Base-by-base conservation (phyloP, 92 coral and sea anemone species). In the Montipora capitata region DNA sequence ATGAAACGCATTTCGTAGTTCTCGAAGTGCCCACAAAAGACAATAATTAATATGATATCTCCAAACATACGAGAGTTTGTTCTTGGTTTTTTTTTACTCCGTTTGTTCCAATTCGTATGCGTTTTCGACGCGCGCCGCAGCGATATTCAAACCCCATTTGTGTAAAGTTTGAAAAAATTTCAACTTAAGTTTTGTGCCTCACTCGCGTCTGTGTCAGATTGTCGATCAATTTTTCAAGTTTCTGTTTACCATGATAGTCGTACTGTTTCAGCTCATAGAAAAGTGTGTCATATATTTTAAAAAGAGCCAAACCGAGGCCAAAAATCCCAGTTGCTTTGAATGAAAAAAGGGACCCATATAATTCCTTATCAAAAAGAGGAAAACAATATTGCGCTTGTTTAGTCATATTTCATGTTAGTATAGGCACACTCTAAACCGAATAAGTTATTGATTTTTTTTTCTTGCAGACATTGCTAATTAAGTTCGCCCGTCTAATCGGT, bases 361-460 rank as follows among this genome's bases (percentile, higher is more conserved):
- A 27, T 64, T 18, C 39, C 63, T 69, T 69, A 58, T 72, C 62
- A 4, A 11, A 14, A 12, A 9, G 15, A 54, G 61, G 10, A 54
- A 11, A 54, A 54, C 8, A 17, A 15, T 7, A 40, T 43, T 51
- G 9, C 74, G 72, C 61, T 57, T 72, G 44, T 83, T 72, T 83
- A 80, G 87, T 83, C 59, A 71, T 20, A 72, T 72, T 72, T 83
- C 48, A 68, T 65, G 27, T 17, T 59, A 69, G 27, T 69, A n/a
- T 41, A 14, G 16, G 67, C 54, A n/a, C 10, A 16, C 66, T 68
- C 65, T 51, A 81, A 81, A 40, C 35, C 76, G 67, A 27, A 14
- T 40, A 14, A 16, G 77, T 68, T 81, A 81, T 81, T 81, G 77
- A 81, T 14, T 38, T 81, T 81, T 81, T 68, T 83, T 83, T 83